Conservation (phyloP, 2,888 invertebrate genomes). For the Drosophila fulvimacula region DNA sequence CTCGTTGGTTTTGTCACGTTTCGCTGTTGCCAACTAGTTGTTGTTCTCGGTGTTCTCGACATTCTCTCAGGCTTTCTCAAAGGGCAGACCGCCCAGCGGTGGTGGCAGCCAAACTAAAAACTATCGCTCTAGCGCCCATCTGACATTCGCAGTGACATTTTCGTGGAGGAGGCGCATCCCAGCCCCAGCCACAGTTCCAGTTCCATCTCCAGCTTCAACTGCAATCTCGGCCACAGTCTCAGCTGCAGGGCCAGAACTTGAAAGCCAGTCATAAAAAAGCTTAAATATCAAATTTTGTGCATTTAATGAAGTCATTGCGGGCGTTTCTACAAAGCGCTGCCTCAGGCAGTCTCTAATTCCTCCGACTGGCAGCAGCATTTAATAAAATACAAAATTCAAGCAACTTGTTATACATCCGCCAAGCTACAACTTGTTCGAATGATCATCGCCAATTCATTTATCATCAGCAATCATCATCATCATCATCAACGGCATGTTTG, state of each 20-base stretch:
- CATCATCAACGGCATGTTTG: conserved; percentile 9
- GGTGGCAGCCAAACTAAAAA: conserved; percentile 14
- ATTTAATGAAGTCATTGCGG: conserved; percentile 76
- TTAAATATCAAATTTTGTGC: conserved; percentile 77
- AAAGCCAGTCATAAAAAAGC: conserved; percentile 54
- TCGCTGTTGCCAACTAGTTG: conserved; percentile 50
- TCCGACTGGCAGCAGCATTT: conserved; percentile 25
- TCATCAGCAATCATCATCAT: conserved; percentile 33
- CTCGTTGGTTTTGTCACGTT: conserved; percentile 63
- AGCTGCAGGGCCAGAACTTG: conserved; percentile 32
- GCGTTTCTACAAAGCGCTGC: conserved; percentile 54
- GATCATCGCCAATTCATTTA: conserved; percentile 48
- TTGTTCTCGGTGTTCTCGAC: conserved; percentile 37
- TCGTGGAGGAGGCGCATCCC: conserved; percentile 19
- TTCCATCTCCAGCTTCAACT: neutral
- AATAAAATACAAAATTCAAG: conserved; percentile 31
- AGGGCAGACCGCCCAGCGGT: conserved; percentile 48
- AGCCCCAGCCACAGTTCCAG: neutral
- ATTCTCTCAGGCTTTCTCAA: conserved; percentile 60
- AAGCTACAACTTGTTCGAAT: conserved; percentile 43
- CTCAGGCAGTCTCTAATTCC: conserved; percentile 34
- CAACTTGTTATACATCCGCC: conserved; percentile 73
- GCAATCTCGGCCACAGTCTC: neutral
- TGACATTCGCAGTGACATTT: conserved; percentile 79
- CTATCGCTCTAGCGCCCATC: conserved; percentile 38